These are phyloP conservation scores for Hypselothyrea guttata DNA, from an alignment of 2,888 invertebrate genomes.

Conservation along the genomic window DNA sequence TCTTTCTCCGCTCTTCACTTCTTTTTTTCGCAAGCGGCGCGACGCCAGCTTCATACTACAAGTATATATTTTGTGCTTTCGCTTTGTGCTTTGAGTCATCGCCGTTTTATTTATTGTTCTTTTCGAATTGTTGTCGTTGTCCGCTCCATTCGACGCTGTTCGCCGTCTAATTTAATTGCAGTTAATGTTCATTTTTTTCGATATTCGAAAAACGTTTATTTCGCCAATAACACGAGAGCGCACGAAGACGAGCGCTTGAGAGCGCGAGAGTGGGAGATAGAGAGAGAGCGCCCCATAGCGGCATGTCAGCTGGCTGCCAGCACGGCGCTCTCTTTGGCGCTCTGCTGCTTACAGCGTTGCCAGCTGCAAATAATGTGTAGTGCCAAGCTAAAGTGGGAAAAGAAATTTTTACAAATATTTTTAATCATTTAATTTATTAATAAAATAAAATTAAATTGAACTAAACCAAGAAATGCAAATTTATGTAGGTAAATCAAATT, in stretches of 20 bases:
- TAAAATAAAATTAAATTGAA: too few relatives aligned
- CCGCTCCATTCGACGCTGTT: slow-evolving; percentile 7
- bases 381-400: slow-evolving; percentile 1
- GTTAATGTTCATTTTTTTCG: slow-evolving; percentile 57
- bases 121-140: slow-evolving; percentile 27
- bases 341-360: slow-evolving; percentile 18
- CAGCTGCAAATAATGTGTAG: slow-evolving; percentile 16
- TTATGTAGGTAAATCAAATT: too few relatives aligned
- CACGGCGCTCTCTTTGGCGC: slow-evolving; percentile 2
- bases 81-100: slow-evolving; percentile 58
- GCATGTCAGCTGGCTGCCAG: slow-evolving; percentile 25
- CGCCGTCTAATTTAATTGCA: slow-evolving; percentile 57
- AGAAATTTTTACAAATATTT: neutral
- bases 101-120: slow-evolving; percentile 59
- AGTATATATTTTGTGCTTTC: neutral
- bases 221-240: slow-evolving; percentile 22
- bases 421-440: too few relatives aligned
- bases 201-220: slow-evolving; percentile 51
- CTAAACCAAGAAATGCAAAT: too few relatives aligned
- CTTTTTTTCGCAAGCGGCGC: slow-evolving; percentile 47
- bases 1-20: too few relatives aligned
- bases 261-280: neutral
- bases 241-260: slow-evolving; percentile 8
- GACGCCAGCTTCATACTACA: slow-evolving; percentile 64
- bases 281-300: neutral